Evolutionary conservation across 1,140 invertebrate species (phyloP), one percentile per base, ranked within the genome.

Genomic region (Trypoxylus dichotomus): DNA sequence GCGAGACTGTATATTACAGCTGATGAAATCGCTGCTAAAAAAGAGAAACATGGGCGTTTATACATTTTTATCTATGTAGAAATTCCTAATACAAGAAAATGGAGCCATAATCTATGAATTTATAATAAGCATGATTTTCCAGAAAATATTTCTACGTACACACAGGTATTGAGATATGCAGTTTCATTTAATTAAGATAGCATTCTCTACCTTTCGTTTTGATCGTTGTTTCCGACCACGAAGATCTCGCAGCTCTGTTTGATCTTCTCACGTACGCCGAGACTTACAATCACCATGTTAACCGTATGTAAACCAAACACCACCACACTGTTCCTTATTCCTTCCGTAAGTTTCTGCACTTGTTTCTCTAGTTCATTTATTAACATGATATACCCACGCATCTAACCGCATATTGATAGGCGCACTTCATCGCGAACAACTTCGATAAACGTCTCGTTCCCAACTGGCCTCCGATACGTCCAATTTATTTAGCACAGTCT

Each of bases 231-330:
- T 2, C 74, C 72, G 19, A 79, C 80, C 29, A 79, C 73, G 37
- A 78, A 74, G 21, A 74, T 76, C 42, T 80, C 79, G 41, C 77
- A 76, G 2, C 63, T 47, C 47, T 78, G 74, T 21, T 73, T 68
- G 10, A 80, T 75, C 27, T 54, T 78, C 27, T 79, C 71, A 5
- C 41, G 21, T 5, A 78, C 77, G 25, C 72, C 78, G 29, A 81
- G 74, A 27, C 75, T 79, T 13, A 81, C 80, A 43, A 81, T 81
- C 32, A 81, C 80, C 80, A 81, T 81, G 74, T 79, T 81, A 10
- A 81, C 80, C 21, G 80, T 79, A 32, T 81, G 79, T 10, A 81
- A 76, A 29, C 80, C 77, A 24, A 81, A 74, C 8, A 81, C 77
- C 32, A 81, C 74, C 8, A 79, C 74, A 15, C 32, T 37, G 25